phyloP scores from a whole-genome alignment of 2,797 vertebrate genomes.

The Gobionotothen gibberifrons region DNA sequence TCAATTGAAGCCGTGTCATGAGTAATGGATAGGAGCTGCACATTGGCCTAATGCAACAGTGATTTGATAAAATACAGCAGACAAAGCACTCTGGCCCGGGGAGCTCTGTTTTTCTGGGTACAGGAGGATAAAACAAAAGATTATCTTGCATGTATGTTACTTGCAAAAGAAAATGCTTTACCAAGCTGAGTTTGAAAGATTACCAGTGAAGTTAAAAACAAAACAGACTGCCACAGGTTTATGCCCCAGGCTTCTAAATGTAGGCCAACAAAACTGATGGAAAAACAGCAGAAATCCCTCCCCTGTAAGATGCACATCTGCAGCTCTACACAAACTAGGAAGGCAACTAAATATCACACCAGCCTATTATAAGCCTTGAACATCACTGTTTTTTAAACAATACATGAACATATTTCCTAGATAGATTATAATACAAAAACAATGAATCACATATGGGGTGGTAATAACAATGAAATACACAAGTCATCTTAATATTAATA shows the following conservation, averaged over 20 bases:
- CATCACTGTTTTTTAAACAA: not conserved
- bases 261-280: slow-evolving; percentile 34
- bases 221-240: slow-evolving; percentile 4
- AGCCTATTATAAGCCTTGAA: not conserved
- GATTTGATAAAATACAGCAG: slow-evolving; percentile 75
- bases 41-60: slow-evolving; percentile 69
- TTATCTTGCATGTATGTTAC: slow-evolving; percentile 27
- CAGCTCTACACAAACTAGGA: slow-evolving; percentile 15
- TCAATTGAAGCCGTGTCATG: slow-evolving; percentile 60
- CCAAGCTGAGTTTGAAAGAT: slow-evolving; percentile 42
- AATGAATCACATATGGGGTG: not conserved
- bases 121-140: slow-evolving; percentile 27
- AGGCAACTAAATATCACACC: slow-evolving; percentile 16
- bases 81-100: slow-evolving; percentile 55
- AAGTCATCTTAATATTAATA: slow-evolving; percentile 14
- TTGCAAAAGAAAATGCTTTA: slow-evolving; percentile 34
- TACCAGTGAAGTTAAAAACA: slow-evolving; percentile 27
- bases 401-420: not conserved
- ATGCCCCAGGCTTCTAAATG: slow-evolving; percentile 32
- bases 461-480: slow-evolving; percentile 1
- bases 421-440: not conserved
- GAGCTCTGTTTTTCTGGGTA: slow-evolving; percentile 48
- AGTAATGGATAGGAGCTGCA: slow-evolving; percentile 65
- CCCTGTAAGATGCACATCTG: slow-evolving; percentile 23
- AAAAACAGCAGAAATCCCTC: not conserved